phyloP scores from a whole-genome alignment of 2,113 vertebrate genomes.

The Psilopogon haemacephalus region DNA sequence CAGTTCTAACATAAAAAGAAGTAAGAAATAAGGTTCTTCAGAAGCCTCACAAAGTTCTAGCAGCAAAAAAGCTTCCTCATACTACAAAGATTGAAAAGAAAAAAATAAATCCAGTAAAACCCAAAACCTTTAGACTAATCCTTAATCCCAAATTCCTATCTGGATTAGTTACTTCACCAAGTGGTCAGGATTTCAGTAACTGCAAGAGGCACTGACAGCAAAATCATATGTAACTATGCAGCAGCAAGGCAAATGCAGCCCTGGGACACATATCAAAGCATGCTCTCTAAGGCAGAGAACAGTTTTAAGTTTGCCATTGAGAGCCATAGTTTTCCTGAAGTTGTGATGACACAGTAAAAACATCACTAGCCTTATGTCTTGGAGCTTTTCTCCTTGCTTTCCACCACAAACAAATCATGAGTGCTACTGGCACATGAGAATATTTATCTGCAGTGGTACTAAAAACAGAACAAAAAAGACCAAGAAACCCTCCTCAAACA shows the following conservation, averaged over 20 bases:
- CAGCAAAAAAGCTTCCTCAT: not conserved
- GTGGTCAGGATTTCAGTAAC: not conserved
- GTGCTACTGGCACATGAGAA: not conserved
- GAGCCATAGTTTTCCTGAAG: not conserved
- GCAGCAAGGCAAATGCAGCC: not conserved
- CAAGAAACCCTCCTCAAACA: not conserved
- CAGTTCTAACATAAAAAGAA: not conserved
- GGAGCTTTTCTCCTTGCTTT: not conserved
- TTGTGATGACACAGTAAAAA: not conserved
- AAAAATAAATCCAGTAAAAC: not conserved
- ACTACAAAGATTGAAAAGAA: not conserved
- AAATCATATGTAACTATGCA: not conserved
- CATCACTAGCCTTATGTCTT: not conserved
- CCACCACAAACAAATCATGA: not conserved
- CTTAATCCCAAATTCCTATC: not conserved
- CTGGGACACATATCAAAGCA: not conserved
- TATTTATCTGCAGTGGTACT: not conserved
- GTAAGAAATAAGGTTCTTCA: not conserved
- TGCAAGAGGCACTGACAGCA: not conserved
- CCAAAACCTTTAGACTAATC: not conserved
- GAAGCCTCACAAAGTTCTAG: not conserved
- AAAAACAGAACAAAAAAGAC: not conserved
- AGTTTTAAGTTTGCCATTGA: not conserved
- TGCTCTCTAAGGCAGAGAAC: not conserved
- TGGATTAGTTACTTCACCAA: conserved; percentile 3